Evolutionary conservation across 2,888 invertebrate genomes (phyloP).

Genomic region (Mayetiola destructor): DNA sequence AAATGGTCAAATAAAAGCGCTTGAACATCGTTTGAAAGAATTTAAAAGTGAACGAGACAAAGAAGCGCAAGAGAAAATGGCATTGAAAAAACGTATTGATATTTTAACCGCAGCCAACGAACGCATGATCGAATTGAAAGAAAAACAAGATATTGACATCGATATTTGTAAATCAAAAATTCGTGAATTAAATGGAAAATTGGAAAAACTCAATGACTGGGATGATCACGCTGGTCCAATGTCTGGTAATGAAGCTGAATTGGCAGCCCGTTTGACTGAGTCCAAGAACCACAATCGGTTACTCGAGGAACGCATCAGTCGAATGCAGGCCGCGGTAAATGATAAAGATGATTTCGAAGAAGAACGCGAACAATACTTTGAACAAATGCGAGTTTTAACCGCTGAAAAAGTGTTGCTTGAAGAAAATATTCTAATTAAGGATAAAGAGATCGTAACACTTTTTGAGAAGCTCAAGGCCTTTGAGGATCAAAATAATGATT

Average conservation of each 20-base stretch:
- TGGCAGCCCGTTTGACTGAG: slow-evolving; percentile 41
- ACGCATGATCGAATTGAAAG: slow-evolving; percentile 62
- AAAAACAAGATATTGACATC: slow-evolving; percentile 62
- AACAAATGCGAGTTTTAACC: slow-evolving; percentile 25
- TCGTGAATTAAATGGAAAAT: slow-evolving; percentile 51
- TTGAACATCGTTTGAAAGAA: slow-evolving; percentile 52
- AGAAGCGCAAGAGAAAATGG: slow-evolving; percentile 51
- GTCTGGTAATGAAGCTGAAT: slow-evolving; percentile 24
- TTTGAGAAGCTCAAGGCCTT: slow-evolving; percentile 33
- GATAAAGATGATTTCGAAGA: slow-evolving; percentile 19
- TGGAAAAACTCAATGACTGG: slow-evolving; percentile 43
- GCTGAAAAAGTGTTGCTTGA: slow-evolving; percentile 14
- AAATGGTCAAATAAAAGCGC: slow-evolving; percentile 46
- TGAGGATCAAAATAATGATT: slow-evolving; percentile 18
- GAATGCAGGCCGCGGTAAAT: slow-evolving; percentile 23
- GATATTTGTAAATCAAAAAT: slow-evolving; percentile 57
- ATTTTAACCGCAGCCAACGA: slow-evolving; percentile 61
- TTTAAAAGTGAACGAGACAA: slow-evolving; percentile 42
- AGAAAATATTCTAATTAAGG: slow-evolving; percentile 27
- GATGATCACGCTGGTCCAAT: slow-evolving; percentile 23
- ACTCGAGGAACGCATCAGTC: slow-evolving; percentile 25
- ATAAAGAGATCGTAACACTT: slow-evolving; percentile 34
- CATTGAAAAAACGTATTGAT: slow-evolving; percentile 54
- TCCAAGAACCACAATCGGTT: slow-evolving; percentile 33
- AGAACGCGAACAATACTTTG: slow-evolving; percentile 19